These are phyloP conservation scores for Stictonetta naevosa DNA, from an alignment of 2,113 vertebrate genomes.

Conservation along the genomic window DNA sequence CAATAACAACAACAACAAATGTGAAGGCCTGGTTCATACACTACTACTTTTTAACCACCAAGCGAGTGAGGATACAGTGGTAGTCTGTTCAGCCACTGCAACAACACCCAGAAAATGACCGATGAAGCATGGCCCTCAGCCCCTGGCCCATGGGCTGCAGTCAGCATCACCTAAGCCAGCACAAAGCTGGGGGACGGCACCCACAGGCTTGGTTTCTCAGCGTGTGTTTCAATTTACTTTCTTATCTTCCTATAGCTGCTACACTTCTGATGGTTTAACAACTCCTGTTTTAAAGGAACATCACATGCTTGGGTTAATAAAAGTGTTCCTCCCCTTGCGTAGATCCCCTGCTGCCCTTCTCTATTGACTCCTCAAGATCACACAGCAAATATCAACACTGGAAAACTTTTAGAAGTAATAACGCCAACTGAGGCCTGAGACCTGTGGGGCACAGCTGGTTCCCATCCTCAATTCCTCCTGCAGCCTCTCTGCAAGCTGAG, in stretches of 20 bases:
- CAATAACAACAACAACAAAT: neutral
- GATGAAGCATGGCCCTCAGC: neutral
- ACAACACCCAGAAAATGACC: neutral
- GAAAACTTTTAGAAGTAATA: neutral
- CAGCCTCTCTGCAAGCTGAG: conserved; percentile 14
- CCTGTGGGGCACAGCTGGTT: neutral
- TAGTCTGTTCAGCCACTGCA: neutral
- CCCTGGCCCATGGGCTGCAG: neutral
- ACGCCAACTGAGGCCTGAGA: neutral
- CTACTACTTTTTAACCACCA: neutral
- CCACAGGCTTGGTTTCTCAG: neutral
- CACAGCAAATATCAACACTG: neutral
- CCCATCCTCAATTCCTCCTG: neutral
- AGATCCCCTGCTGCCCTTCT: neutral
- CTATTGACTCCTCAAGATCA: conserved; percentile 2
- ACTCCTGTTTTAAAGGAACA: neutral
- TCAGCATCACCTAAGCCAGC: neutral
- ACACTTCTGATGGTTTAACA: neutral
- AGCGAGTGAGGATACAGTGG: neutral
- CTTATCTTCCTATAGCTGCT: neutral
- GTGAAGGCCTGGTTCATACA: neutral
- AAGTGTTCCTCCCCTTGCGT: neutral
- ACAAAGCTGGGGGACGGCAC: neutral
- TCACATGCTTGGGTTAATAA: neutral
- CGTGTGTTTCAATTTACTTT: neutral